These are phyloP conservation scores for Chiloscyllium punctatum DNA, from an alignment of 2,797 vertebrate species.

Conservation along the genomic window DNA sequence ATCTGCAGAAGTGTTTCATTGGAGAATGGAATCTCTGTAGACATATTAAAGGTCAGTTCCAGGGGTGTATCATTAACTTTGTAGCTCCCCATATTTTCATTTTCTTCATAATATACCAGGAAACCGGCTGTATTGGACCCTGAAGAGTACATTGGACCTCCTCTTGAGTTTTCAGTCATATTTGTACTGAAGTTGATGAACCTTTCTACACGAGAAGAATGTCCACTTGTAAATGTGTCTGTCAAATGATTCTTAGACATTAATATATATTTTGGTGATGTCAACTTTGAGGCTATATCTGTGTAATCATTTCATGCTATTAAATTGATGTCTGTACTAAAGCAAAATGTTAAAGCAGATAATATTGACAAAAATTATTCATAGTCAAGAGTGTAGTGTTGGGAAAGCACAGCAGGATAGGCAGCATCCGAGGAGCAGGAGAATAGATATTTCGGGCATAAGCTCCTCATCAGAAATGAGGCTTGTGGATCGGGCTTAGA, in stretches of 20 bases:
- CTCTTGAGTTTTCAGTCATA: constrained; percentile 47
- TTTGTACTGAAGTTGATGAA: not conserved
- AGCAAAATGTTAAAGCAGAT: not conserved
- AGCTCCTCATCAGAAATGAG: too few species aligned
- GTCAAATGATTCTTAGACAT: constrained; percentile 5
- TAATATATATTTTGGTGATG: constrained; percentile 12
- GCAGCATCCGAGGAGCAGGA: too few species aligned
- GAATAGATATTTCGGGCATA: too few species aligned
- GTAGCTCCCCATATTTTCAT: constrained; percentile 50
- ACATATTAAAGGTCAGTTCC: constrained; percentile 74
- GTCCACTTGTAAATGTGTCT: constrained; percentile 5
- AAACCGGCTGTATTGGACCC: constrained; percentile 56
- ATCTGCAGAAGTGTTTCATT: constrained; percentile 64
- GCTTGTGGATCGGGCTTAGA: too few species aligned
- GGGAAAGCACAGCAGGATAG: too few species aligned
- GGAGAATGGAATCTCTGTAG: constrained; percentile 61
- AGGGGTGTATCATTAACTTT: constrained; percentile 68
- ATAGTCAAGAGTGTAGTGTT: not conserved
- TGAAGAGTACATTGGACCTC: constrained; percentile 56
- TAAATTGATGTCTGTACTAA: constrained; percentile 15
- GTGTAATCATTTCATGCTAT: constrained; percentile 29
- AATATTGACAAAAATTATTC: not conserved
- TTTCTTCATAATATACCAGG: constrained; percentile 64
- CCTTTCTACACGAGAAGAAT: not conserved
- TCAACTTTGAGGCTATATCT: not conserved